Base-by-base conservation (phyloP, 2,888 invertebrate genomes). In the Hyles lineata region DNA sequence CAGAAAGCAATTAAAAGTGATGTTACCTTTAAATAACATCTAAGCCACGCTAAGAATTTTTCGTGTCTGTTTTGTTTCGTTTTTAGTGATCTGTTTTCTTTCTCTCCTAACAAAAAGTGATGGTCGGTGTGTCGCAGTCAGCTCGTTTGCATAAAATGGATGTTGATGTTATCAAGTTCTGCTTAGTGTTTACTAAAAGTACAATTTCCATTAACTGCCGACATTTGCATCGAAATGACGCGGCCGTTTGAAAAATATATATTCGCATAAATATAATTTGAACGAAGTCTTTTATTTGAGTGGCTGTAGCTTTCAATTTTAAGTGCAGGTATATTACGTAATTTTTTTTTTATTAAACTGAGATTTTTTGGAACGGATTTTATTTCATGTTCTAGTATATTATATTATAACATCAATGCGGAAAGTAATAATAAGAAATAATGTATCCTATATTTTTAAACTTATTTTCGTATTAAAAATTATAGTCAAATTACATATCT, bases 1-100 rank as follows among this genome's bases (percentile, higher is more conserved):
- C 77, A 80, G 85, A 83, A 82, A 84, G 84, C 87, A 90, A 90
- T 91, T 90, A 91, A 86, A 84, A 67, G 50, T 50, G 67, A 50
- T 67, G 67, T 23, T 67, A 67, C 67, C 23, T 67, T 67, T 23
- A 67, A 50, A 67, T 50, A 67, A 67, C 43, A 50, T 67, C 23
- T 50, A 23, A 67, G 43, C 43, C n/a, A 35, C 35, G 63, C 21
- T 63, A 43, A 67, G 50, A 63, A 35, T 63, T 63, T 67, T 67
- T 35, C 63, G 67, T 67, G 23, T 67, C 67, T 67, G 67, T 50
- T 67, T 67, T 67, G 23, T 67, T 67, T 67, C 67, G 67, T 43
- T 67, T 67, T 50, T 7, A 8, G 43, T 23, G 23, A 67, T 67
- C 67, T 67, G 67, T 67, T 67, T 50, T 67, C 5, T 50, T 67